These are phyloP conservation scores for Phataginus tricuspis DNA, from an alignment of 2,797 vertebrate genomes.

Conservation along the genomic window DNA sequence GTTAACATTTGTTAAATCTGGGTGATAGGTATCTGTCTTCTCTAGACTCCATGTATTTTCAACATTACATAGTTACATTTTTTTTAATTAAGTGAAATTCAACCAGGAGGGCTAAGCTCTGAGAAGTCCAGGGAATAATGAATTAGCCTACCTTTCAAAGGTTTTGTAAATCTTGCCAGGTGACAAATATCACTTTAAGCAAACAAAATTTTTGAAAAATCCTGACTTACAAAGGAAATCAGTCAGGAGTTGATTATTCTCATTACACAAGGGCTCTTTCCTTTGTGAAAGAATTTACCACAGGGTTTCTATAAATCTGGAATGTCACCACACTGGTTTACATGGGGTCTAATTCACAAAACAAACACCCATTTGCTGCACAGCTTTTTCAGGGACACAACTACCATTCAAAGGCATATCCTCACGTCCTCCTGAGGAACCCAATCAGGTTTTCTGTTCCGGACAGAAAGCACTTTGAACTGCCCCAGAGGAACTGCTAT, in stretches of 20 bases:
- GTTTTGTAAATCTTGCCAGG: constrained; percentile 21
- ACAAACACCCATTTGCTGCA: background rate
- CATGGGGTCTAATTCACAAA: constrained; percentile 46
- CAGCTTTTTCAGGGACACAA: constrained; percentile 43
- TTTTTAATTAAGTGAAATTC: constrained; percentile 53
- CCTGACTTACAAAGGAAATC: constrained; percentile 41
- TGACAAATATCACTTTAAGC: constrained; percentile 43
- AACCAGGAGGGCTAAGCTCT: constrained; percentile 33
- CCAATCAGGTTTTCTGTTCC: background rate
- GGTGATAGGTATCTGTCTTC: background rate
- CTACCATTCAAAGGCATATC: background rate
- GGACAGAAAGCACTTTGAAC: background rate
- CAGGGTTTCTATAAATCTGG: constrained; percentile 36
- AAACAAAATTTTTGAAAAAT: constrained; percentile 51
- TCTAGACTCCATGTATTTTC: constrained; percentile 27
- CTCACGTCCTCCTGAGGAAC: background rate
- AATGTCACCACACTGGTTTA: background rate
- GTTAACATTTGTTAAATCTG: constrained; percentile 45
- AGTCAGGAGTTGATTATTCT: constrained; percentile 36
- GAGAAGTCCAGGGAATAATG: constrained; percentile 10
- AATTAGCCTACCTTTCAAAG: constrained; percentile 38
- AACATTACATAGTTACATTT: background rate
- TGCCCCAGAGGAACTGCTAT: background rate
- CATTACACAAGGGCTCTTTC: background rate
- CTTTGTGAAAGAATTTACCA: constrained; percentile 11